A percentile compares a stretch with the other conserved stretches of the same genome.
Conservation (phyloP, 2,888 invertebrate species). For the Tenthredo mesomela region DNA sequence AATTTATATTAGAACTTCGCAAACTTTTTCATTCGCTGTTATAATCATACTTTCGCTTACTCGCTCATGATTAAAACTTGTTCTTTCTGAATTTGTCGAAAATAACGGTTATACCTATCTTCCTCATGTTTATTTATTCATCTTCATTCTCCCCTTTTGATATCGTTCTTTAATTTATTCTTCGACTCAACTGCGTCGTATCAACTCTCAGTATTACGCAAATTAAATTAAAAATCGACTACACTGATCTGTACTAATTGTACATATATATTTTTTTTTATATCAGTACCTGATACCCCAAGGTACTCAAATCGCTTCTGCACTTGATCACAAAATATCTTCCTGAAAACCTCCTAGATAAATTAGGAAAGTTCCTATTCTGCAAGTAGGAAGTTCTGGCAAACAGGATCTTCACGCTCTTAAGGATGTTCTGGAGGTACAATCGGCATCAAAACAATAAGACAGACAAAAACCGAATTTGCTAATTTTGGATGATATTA, state of each 20-base stretch:
- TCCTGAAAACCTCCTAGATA: background rate
- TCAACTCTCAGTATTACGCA: no score
- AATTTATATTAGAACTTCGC: constrained; percentile 9
- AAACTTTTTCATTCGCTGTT: constrained; percentile 16
- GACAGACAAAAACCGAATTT: no score
- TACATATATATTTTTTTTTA: background rate
- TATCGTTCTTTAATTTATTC: background rate
- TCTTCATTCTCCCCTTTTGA: background rate
- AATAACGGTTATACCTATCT: background rate
- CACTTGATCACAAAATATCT: background rate
- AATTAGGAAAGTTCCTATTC: background rate
- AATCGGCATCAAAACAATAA: no score
- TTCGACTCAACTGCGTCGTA: background rate
- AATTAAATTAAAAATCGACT: background rate
- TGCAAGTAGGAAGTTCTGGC: background rate
- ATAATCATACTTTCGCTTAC: background rate
- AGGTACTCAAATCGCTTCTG: no score
- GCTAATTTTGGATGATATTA: no score
- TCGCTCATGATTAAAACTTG: background rate
- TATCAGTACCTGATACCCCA: background rate
- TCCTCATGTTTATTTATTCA: background rate
- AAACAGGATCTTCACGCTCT: background rate
- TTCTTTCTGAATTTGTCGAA: background rate
- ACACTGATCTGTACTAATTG: background rate
- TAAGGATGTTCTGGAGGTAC: no score